Conservation (phyloP, 2,888 invertebrate species). For the Drosophila flavopinicola region DNA sequence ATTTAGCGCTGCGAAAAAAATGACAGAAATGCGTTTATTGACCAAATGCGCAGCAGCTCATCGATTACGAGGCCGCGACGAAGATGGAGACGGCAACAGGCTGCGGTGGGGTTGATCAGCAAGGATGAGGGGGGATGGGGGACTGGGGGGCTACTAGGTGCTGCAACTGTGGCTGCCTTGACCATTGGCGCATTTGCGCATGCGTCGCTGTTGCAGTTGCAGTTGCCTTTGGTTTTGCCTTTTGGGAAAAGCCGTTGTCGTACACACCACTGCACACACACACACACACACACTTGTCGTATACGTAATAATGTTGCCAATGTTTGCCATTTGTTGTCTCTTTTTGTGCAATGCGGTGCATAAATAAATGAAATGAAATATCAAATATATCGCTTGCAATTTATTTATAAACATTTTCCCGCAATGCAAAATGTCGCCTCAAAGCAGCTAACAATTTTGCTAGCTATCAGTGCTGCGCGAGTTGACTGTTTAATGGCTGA, state of each 20-base stretch:
- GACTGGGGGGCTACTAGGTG: constrained; percentile 9
- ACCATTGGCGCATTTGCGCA: constrained; percentile 66
- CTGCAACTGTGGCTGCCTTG: constrained; percentile 63
- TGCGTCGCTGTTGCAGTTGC: constrained; percentile 39
- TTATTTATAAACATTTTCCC: constrained; percentile 70
- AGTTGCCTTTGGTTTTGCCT: constrained; percentile 49
- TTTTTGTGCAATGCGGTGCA: constrained; percentile 49
- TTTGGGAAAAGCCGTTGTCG: constrained; percentile 68
- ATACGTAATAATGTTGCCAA: constrained; percentile 67
- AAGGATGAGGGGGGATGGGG: background rate
- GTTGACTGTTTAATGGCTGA: constrained; percentile 6
- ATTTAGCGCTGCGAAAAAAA: constrained; percentile 70
- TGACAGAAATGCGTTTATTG: constrained; percentile 81
- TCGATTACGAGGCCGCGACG: constrained; percentile 71
- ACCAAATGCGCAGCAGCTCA: constrained; percentile 78
- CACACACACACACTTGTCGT: constrained; percentile 57
- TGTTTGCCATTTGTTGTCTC: constrained; percentile 48
- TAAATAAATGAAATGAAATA: constrained; percentile 66
- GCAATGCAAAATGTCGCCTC: constrained; percentile 43
- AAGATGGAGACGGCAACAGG: constrained; percentile 17
- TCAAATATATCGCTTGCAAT: constrained; percentile 59
- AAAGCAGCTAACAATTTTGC: constrained; percentile 1
- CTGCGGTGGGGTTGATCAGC: constrained; percentile 1
- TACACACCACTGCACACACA: constrained; percentile 35
- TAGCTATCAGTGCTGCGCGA: constrained; percentile 1